A percentile compares a stretch with the other conserved stretches of the same genome.
Conservation (phyloP, 92 coral and sea anemone genomes). For the Blastomussa wellsi region DNA sequence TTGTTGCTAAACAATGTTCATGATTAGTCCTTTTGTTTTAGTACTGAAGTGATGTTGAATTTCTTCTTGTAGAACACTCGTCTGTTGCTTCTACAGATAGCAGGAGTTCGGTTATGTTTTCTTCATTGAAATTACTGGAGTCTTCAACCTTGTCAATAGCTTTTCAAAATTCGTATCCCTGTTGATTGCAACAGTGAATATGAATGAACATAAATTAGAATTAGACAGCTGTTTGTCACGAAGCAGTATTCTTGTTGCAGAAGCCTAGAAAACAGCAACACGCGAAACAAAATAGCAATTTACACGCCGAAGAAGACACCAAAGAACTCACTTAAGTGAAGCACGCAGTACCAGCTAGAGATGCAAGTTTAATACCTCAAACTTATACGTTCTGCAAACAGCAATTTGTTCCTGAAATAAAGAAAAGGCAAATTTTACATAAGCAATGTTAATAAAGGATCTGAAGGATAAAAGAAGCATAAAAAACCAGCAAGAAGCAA, state of each 20-base stretch:
- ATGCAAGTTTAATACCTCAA: constrained; percentile 15
- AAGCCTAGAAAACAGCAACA: constrained; percentile 10
- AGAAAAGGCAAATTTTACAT: constrained; percentile 2
- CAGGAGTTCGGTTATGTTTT: neutral
- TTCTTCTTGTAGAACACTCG: constrained; percentile 43
- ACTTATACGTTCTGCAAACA: neutral
- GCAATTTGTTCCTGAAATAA: no score
- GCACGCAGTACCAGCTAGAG: constrained; percentile 4
- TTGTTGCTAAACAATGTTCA: neutral
- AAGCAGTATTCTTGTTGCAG: neutral
- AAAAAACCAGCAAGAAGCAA: neutral
- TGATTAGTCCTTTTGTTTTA: constrained; percentile 31
- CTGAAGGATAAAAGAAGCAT: constrained; percentile 3
- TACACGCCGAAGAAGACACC: constrained; percentile 21
- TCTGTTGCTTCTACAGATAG: constrained; percentile 44
- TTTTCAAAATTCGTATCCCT: neutral
- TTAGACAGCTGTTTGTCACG: neutral
- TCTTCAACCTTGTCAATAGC: neutral
- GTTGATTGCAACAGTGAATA: neutral
- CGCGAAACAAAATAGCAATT: constrained; percentile 10
- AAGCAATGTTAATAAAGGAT: neutral
- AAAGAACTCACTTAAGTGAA: constrained; percentile 20
- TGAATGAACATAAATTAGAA: neutral
- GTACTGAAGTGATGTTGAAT: constrained; percentile 14
- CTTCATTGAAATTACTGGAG: no score